A percentile compares a stretch with the other conserved stretches of the same genome.
Conservation (phyloP, 2,797 vertebrate species). For the Acanthurus leucopareius region DNA sequence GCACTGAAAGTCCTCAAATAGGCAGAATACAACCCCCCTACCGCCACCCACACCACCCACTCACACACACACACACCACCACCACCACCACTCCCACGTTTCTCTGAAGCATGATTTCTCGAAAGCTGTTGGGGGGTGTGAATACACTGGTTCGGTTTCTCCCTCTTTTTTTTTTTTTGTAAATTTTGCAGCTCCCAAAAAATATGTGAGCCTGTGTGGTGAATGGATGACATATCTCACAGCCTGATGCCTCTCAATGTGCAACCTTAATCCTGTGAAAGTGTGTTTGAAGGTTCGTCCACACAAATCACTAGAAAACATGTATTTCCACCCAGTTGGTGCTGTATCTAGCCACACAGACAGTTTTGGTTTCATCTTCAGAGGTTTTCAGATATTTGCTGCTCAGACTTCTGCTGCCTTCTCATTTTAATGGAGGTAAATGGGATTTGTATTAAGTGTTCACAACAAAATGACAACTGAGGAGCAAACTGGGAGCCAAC, state of each 20-base stretch:
- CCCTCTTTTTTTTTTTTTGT: conserved; percentile 35
- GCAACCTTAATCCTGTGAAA: conserved; percentile 56
- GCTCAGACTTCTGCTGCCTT: background rate
- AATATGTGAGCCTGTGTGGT: conserved; percentile 64
- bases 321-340: background rate
- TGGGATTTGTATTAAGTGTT: conserved; percentile 2
- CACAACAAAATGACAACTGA: background rate
- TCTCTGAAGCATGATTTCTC: conserved; percentile 64
- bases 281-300: conserved; percentile 30
- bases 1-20: conserved; percentile 67
- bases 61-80: no score
- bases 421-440: conserved; percentile 6
- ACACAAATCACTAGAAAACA: conserved; percentile 31
- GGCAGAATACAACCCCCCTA: conserved; percentile 47
- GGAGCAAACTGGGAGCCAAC: background rate
- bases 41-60: conserved; percentile 39
- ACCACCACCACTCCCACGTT: conserved; percentile 61
- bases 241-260: conserved; percentile 50
- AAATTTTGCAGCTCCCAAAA: conserved; percentile 66
- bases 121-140: conserved; percentile 49
- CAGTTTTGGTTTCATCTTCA: conserved; percentile 26
- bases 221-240: conserved; percentile 47
- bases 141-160: conserved; percentile 30
- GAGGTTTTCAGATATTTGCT: conserved; percentile 6
- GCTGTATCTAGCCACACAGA: background rate